phyloP scores from a whole-genome alignment of 2,888 invertebrate species.

The Apantesis nais region DNA sequence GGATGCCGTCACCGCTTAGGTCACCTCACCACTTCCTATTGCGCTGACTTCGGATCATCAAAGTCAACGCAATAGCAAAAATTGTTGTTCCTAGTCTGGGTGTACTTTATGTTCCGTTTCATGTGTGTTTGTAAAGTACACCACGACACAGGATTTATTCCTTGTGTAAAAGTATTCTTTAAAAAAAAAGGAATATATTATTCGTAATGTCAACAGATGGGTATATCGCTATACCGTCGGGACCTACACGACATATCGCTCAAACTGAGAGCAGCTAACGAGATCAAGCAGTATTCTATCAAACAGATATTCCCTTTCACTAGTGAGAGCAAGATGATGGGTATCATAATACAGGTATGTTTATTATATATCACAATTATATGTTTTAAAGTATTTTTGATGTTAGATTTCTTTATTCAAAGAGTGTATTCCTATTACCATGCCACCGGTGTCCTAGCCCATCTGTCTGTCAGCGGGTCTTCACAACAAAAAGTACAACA shows the following conservation, averaged over 20 bases:
- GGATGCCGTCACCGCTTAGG: too few species aligned
- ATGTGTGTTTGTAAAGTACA: too few species aligned
- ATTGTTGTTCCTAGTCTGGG: too few species aligned
- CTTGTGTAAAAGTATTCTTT: too few species aligned
- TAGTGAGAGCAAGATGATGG: slow-evolving; percentile 96
- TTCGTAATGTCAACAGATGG: slow-evolving; percentile 76
- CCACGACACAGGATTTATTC: too few species aligned
- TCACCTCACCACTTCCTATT: too few species aligned
- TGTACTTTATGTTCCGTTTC: too few species aligned
- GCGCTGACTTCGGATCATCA: too few species aligned
- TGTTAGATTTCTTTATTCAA: not conserved
- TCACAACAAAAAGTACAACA: not conserved
- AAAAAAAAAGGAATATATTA: too few species aligned
- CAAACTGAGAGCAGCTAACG: slow-evolving; percentile 87
- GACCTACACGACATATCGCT: slow-evolving; percentile 88
- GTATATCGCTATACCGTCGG: slow-evolving; percentile 87
- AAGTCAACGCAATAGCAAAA: too few species aligned
- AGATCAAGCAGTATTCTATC: slow-evolving; percentile 88
- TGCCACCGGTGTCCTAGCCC: not conserved
- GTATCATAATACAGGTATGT: slow-evolving; percentile 91
- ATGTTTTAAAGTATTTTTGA: not conserved
- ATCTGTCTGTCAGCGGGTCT: too few species aligned
- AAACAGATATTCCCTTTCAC: slow-evolving; percentile 95
- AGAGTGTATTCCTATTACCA: not conserved
- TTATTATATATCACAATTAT: not conserved